Evolutionary conservation across 2,113 vertebrate genomes (phyloP).

Genomic region (Prolemur simus): DNA sequence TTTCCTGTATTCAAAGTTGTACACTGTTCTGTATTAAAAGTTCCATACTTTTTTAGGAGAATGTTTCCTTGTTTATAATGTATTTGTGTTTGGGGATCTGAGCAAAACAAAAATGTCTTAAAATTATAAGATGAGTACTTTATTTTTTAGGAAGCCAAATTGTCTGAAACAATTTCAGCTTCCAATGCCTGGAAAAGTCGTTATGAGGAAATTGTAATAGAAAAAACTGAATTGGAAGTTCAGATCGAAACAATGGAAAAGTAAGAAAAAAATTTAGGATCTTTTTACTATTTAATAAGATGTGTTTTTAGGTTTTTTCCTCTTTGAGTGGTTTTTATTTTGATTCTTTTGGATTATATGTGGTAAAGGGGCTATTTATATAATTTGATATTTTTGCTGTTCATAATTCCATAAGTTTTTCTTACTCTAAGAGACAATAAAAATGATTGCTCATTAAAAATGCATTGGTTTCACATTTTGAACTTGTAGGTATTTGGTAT

Average conservation of each 20-base stretch:
- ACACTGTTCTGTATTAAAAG: not conserved
- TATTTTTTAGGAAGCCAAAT: conserved; percentile 86
- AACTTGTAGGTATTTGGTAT: not conserved
- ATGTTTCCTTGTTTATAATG: conserved; percentile 46
- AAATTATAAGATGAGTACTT: conserved; percentile 65
- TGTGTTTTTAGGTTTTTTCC: not conserved
- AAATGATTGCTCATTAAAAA: not conserved
- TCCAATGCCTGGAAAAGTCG: conserved; percentile 84
- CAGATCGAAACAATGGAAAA: conserved; percentile 84
- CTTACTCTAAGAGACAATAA: not conserved
- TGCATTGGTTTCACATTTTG: not conserved
- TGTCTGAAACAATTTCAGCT: conserved; percentile 83
- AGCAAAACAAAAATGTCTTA: conserved; percentile 45
- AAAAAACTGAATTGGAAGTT: conserved; percentile 84
- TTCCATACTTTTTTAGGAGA: conserved; percentile 13
- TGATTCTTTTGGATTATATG: not conserved
- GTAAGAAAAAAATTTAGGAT: conserved; percentile 80
- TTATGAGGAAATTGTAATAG: conserved; percentile 84
- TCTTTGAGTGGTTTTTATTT: not conserved
- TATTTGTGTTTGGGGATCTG: conserved; percentile 28
- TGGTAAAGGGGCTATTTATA: not conserved
- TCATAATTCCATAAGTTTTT: not conserved
- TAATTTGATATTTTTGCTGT: conserved; percentile 8
- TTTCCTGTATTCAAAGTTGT: not conserved
- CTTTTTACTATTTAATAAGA: not conserved